Base-by-base conservation (phyloP, 2,113 vertebrate genomes). In the Choloepus hoffmanni region DNA sequence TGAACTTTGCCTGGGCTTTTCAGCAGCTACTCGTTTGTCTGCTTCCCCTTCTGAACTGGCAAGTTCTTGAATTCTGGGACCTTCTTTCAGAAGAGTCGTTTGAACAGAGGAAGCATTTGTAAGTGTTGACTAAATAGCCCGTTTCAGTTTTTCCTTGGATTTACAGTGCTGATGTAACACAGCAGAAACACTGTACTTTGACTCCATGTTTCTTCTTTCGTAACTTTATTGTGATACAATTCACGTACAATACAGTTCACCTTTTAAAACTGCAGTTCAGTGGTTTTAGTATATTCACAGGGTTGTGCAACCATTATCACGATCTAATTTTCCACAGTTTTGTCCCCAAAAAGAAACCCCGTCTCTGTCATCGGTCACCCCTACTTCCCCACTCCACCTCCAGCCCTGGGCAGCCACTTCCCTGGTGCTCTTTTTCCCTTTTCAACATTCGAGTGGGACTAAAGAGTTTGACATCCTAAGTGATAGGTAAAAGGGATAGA, bases 71-170 rank as follows among this genome's bases (percentile, higher is more conserved):
- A 48, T 81, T 76, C 79, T 58, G 6, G 48, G 45, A 24, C 79
- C 55, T 77, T 89, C n/a, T 58, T 93, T 79, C 82, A 45, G 40
- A 76, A 48, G 40, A 58, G 5, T 85, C 10, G 13, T 87, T 88
- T 60, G 36, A 72, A 81, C 18, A 24, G 58, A 92, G 7, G 28
- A 77, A 16, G 2, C 68, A 40, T 70, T 92, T 93, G 26, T 84
- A 93, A 85, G 88, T 76, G 50, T 79, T 92, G n/a, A 94, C 30
- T 68, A 90, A 58, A 81, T 73, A 68, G 73, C 26, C 45, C 6
- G 48, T 82, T 92, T 89, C 23, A 72, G 2, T n/a, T 72, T 53
- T 65, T 36, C 2, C 21, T 85, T 73, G 26, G 12, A n/a, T 95
- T 77, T 87, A 70, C 3, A 48, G 12, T 84, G 26, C 76, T 70